Conservation (phyloP, 2,888 invertebrate genomes). For the Pristionchus exspectatus region DNA sequence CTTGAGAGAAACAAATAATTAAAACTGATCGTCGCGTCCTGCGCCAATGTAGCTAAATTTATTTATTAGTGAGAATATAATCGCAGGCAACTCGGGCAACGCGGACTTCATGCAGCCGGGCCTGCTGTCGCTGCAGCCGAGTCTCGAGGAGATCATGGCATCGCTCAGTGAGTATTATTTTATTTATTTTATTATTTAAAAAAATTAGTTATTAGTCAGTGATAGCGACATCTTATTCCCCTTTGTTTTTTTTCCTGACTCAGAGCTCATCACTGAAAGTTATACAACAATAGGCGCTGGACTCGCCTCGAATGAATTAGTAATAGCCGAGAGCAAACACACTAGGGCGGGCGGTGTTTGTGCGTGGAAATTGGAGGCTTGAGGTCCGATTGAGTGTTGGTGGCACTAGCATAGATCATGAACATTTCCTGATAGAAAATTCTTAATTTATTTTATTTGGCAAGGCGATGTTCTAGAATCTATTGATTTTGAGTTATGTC, state of each 20-base stretch:
- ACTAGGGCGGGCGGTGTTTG: too few relatives aligned
- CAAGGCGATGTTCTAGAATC: too few relatives aligned
- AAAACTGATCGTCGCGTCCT: too few relatives aligned
- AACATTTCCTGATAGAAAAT: too few relatives aligned
- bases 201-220: not conserved
- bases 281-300: not conserved
- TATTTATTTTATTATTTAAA: not conserved
- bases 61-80: not conserved
- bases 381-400: too few relatives aligned
- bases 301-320: not conserved
- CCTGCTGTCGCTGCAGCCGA: constrained; percentile 95
- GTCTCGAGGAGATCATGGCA: constrained; percentile 78
- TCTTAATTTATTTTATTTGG: too few relatives aligned
- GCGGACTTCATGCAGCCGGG: constrained; percentile 96
- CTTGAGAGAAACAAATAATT: not conserved
- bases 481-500: too few relatives aligned
- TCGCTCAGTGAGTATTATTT: constrained; percentile 6
- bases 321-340: not conserved
- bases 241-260: too few relatives aligned
- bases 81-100: constrained; percentile 78
- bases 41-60: too few relatives aligned
- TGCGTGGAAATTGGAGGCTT: too few relatives aligned
- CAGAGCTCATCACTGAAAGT: not conserved
- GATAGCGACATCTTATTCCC: too few relatives aligned
- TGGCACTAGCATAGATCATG: too few relatives aligned